Base-by-base conservation (phyloP, 2,797 vertebrate genomes). In the Chrosomus eos region DNA sequence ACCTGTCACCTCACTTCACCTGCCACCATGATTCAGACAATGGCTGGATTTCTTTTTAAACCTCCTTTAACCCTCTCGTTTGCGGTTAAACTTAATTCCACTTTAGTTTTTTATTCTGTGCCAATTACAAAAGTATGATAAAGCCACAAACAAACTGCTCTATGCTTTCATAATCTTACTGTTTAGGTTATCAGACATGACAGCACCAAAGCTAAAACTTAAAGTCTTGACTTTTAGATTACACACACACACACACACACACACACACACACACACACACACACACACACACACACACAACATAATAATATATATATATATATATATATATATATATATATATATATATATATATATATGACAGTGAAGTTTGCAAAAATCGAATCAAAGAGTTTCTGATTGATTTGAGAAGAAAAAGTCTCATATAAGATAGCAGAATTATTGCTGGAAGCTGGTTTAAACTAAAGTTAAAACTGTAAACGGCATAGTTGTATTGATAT, bases 1-100 rank as follows among this genome's bases (percentile, higher is more conserved):
- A 79, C 38, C 83, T 73, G 71, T 85, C 38, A 82, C 86, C 83
- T 87, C 36, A 84, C 64, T 67, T 87, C 86, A 87, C 86, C 79
- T 85, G 76, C 73, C 72, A 73, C 38, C 68, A 38, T 23, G 51
- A 83, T 53, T 72, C 66, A 45, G 18, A 78, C 21, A 28, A 51
- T 64, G 43, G 43, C 18, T 60, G 62, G 14, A 5, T 77, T n/a
- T 38, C 7, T 67, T 83, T 76, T 53, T 8, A 31, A 67, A 70
- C n/a, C 18, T 53, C 18, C 6, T 81, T 83, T 76, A 66, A 86
- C 76, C 14, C 70, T 45, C 18, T 36, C 4, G 7, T n/a, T 38
- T 81, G 45, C 28, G 19, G 51, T 68, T 60, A 23, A 72, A 68
- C 55, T 58, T 83, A 75, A 19, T 70, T 55, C 21, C 36, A 73